Conservation (phyloP, 2,797 vertebrate species). For the Hyperoplus immaculatus region DNA sequence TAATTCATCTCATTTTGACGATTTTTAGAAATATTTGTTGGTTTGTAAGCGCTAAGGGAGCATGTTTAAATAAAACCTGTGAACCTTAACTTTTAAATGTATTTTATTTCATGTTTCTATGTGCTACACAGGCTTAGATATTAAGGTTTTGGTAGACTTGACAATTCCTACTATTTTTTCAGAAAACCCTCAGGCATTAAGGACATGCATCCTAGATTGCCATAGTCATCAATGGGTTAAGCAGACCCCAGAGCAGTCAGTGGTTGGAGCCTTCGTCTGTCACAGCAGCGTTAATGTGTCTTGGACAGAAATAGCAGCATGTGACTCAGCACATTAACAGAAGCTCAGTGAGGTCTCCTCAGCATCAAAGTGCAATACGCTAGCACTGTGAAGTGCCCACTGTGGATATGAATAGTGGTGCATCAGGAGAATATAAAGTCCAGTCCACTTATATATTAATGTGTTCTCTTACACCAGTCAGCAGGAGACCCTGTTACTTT, state of each 20-base stretch:
- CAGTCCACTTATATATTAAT: neutral
- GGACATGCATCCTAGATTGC: no score
- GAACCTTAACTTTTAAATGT: no score
- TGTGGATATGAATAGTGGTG: neutral
- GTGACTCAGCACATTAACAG: constrained; percentile 46
- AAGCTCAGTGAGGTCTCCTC: constrained; percentile 1
- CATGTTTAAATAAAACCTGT: no score
- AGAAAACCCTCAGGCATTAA: no score
- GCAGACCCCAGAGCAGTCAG: constrained; percentile 21
- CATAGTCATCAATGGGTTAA: no score
- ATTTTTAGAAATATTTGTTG: no score
- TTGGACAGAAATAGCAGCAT: constrained; percentile 40
- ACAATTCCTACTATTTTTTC: no score
- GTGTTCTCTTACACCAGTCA: neutral
- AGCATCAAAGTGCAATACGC: constrained; percentile 18
- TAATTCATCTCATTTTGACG: no score
- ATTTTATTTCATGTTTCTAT: no score
- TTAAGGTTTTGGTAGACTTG: no score
- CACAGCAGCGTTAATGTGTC: constrained; percentile 5
- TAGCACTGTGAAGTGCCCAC: neutral
- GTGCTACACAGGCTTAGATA: no score
- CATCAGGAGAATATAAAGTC: neutral
- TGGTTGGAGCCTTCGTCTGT: neutral
- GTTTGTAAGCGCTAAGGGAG: no score
- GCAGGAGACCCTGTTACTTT: neutral